Base-by-base conservation (phyloP, 2,797 vertebrate species). In the Nasua narica region DNA sequence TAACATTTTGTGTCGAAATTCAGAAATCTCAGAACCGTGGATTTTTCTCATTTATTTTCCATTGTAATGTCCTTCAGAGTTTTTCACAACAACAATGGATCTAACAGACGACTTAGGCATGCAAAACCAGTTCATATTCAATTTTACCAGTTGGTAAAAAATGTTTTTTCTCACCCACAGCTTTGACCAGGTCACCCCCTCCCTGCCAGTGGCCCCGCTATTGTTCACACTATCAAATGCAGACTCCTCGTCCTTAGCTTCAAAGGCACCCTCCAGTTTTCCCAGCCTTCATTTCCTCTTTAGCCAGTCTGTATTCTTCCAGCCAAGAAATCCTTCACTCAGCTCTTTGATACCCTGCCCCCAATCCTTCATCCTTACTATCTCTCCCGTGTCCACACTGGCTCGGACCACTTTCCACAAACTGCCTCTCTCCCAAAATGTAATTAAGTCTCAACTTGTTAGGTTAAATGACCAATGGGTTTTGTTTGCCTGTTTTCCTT, bases 241-340 rank as follows among this genome's bases (percentile, higher is more conserved):
- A 96, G 83, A 81, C 69, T 91, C 74, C 72, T 5, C 2, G 1
- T 48, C 83, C 89, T 65, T 4, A 19, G 81, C 88, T 96, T 96
- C 96, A 97, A 97, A 97, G 92, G 65, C 83, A 48, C 35, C 96
- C 92, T 94, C 91, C 82, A 29, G 95, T 32, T 72, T 96, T 93
- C 90, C 84, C 65, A 93, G 88, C 48, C n/a, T 85, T 77, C 76
- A 37, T 62, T 94, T 95, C 78, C 91, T 94, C 62, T 48, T 69
- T 58, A 14, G 27, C 32, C 58, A 76, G 50, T 81, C 72, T 91
- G 25, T 35, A 29, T 77, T 91, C 92, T 82, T 83, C 86, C n/a
- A 78, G 86, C 83, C 87, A 92, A 97, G 78, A 89, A 81, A 74
- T 50, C 46, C 70, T 60, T 62, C 86, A 11, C 67, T n/a, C n/a